A percentile compares a stretch with the other conserved stretches of the same genome.
phyloP scores from a whole-genome alignment of 2,113 vertebrate species.

The Chamaetylas fuelleborni region DNA sequence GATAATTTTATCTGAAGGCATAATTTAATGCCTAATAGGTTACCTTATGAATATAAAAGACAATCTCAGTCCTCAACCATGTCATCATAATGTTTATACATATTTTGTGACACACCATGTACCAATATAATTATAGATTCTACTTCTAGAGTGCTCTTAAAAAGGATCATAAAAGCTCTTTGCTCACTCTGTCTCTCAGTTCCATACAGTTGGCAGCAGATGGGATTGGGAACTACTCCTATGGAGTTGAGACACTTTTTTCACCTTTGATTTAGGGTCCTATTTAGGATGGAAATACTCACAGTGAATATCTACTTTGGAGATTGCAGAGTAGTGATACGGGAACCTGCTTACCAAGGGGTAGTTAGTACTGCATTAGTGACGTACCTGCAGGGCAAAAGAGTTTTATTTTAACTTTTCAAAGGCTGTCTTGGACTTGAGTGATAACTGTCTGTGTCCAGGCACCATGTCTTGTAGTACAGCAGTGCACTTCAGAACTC shows the following conservation, averaged over 20 bases:
- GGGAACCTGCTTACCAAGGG: slow-evolving; percentile 22
- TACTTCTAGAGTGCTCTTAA: slow-evolving; percentile 38
- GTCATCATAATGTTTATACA: slow-evolving; percentile 52
- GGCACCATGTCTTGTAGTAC: not conserved
- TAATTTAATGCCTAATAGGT: slow-evolving; percentile 38
- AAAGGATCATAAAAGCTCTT: slow-evolving; percentile 45
- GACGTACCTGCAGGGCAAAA: not conserved
- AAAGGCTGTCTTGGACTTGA: slow-evolving; percentile 22
- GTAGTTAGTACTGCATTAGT: slow-evolving; percentile 11
- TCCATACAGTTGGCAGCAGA: not conserved
- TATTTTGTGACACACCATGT: slow-evolving; percentile 37
- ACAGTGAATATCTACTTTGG: not conserved
- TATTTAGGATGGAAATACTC: slow-evolving; percentile 17
- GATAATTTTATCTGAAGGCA: slow-evolving; percentile 43
- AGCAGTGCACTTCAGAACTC: not conserved
- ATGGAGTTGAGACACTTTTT: not conserved
- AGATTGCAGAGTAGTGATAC: not conserved
- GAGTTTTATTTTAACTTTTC: slow-evolving; percentile 36
- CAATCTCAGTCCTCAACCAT: not conserved
- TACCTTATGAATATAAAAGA: slow-evolving; percentile 48
- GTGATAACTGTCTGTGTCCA: not conserved
- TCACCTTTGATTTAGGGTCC: slow-evolving; percentile 31
- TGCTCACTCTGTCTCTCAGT: slow-evolving; percentile 17
- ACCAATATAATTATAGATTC: slow-evolving; percentile 50
- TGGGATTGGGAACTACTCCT: not conserved